Evolutionary conservation across 2,888 invertebrate genomes (phyloP), one percentile per base, ranked within the genome.

Genomic region (Amphiduros pacificus): DNA sequence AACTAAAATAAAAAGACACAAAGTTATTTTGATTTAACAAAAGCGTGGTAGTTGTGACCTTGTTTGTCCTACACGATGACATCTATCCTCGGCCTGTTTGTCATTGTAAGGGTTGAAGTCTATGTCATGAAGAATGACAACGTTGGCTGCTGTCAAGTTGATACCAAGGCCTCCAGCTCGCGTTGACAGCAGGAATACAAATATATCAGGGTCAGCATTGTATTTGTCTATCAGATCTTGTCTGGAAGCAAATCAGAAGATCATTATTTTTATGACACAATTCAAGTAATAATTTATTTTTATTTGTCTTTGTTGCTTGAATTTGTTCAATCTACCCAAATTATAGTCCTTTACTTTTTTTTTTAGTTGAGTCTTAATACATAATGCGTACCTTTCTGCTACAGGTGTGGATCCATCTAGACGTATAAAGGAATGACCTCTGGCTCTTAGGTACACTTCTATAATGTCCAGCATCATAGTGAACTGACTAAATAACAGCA

Each of bases 101-200:
- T 98, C 97, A 82, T 97, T 97, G 83, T 97, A 96, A 0, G 97
- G 97, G 85, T 98, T 98, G 82, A 94, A 96, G 85, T 98, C 98
- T 55, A 97, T 93, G 79, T 98, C 98, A 82, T 98, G 96, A 68
- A 98, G 90, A 73, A 95, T 90, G 71, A 97, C 97, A 14, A 92
- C 92, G 84, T 97, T 95, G 0, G 98, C 97, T 0, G 93, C 89
- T 0, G 80, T 79, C 56, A 83, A 67, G 64, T 83, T 83, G 67
- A 83, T 83, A 22, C 82, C 80, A 32, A 79, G 64, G 24, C 97
- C 98, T 32, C 97, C 97, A 0, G 97, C 97, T 79, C 88, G 89
- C 0, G 97, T 97, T 4, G 95, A 94, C 72, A 97, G 82, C 62
- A 97, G 86, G 84, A 97, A 97, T 73, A 93, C 87, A 83, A 94